Conservation (phyloP, 30 jellyfish, hydroid and myxozoan genomes). For the Phacellophora camtschatica region DNA sequence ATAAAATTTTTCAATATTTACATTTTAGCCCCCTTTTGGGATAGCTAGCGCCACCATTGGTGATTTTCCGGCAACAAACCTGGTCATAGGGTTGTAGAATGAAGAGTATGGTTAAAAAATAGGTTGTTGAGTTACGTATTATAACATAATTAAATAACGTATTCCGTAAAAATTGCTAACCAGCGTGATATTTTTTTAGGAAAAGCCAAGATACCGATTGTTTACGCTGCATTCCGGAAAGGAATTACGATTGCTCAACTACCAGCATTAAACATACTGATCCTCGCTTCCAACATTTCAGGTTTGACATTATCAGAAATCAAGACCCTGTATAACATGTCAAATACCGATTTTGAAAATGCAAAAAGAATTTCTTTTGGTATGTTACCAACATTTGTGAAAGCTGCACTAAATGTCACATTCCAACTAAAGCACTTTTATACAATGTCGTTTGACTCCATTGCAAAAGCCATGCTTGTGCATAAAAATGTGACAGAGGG, state of each 20-base stretch:
- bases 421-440: background rate
- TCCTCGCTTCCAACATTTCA: background rate
- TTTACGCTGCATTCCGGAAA: background rate
- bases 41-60: no score
- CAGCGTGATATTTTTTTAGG: no score
- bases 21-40: no score
- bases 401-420: background rate
- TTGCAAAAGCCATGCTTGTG: background rate
- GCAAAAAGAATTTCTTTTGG: background rate
- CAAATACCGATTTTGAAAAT: background rate
- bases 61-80: no score
- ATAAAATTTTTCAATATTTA: no score
- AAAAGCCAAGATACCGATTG: background rate
- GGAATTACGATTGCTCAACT: background rate
- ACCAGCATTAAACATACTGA: background rate
- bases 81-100: no score
- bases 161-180: no score
- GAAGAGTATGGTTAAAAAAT: no score
- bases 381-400: background rate
- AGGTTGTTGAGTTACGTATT: no score
- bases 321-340: background rate
- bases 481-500: background rate
- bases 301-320: background rate
- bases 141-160: no score
- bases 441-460: background rate